Evolutionary conservation across 2,113 vertebrate species (phyloP).

Genomic region (Nibea coibor): DNA sequence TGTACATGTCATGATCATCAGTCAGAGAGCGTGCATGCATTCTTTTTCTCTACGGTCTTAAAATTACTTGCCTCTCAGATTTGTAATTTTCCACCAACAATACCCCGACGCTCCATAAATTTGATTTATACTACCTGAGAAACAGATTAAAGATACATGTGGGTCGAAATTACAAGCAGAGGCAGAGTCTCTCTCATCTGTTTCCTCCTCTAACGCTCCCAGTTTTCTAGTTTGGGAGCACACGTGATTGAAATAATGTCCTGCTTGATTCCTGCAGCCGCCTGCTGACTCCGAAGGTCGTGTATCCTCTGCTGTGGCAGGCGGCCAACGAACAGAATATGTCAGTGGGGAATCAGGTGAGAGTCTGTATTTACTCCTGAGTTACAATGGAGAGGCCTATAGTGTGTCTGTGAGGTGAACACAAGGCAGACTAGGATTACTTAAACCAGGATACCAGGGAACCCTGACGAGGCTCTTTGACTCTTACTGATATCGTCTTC

Average conservation of each 20-base stretch:
- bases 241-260: slow-evolving; percentile 4
- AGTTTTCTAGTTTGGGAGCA: neutral
- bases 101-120: neutral
- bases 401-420: neutral
- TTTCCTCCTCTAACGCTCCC: neutral
- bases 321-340: slow-evolving; percentile 19
- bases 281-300: slow-evolving; percentile 36
- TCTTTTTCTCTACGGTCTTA: neutral
- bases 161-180: slow-evolving; percentile 7
- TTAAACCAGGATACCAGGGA: neutral
- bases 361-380: slow-evolving; percentile 17
- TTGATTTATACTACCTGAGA: neutral
- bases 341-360: slow-evolving; percentile 29
- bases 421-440: slow-evolving; percentile 3
- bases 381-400: neutral
- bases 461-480: neutral
- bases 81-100: neutral
- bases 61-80: neutral
- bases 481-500: too few species aligned
- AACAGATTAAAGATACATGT: neutral
- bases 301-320: slow-evolving; percentile 18
- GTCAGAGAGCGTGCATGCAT: neutral
- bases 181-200: neutral
- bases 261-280: slow-evolving; percentile 38
- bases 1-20: neutral